Conservation (phyloP, 2,888 invertebrate species). For the Trichopoda pennipes region DNA sequence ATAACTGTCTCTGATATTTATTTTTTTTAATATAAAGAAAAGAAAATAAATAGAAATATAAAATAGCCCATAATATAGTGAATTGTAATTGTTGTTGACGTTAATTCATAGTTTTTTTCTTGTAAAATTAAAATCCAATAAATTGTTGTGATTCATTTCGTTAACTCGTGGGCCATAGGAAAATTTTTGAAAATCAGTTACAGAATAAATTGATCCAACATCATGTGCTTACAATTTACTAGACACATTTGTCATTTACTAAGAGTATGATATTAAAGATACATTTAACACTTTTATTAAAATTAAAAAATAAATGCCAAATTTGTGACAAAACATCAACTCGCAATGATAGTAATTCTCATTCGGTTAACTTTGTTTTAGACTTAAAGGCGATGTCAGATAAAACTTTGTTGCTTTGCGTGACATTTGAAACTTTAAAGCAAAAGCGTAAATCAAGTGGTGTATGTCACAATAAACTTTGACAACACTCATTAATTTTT, state of each 20-base stretch:
- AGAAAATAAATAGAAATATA: background rate
- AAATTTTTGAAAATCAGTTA: slow-evolving; percentile 30
- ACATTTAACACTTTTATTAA: background rate
- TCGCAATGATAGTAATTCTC: too few relatives aligned
- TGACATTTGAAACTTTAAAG: too few relatives aligned
- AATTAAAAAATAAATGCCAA: too few relatives aligned
- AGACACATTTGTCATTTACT: background rate
- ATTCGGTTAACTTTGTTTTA: too few relatives aligned
- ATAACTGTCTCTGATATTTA: slow-evolving; percentile 18
- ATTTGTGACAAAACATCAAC: too few relatives aligned
- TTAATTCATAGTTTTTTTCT: slow-evolving; percentile 56
- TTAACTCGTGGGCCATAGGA: slow-evolving; percentile 4
- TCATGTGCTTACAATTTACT: background rate
- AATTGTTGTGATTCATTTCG: slow-evolving; percentile 47
- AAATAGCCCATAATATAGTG: slow-evolving; percentile 23
- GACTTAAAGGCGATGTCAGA: too few relatives aligned
- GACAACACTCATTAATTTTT: too few relatives aligned
- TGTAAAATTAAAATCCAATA: slow-evolving; percentile 34
- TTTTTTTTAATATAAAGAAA: background rate
- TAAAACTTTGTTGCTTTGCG: too few relatives aligned
- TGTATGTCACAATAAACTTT: too few relatives aligned
- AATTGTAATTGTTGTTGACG: slow-evolving; percentile 63
- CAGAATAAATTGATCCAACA: slow-evolving; percentile 8
- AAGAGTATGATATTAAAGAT: background rate
- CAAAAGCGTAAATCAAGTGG: too few relatives aligned